A percentile compares a stretch with the other conserved stretches of the same genome.
These are phyloP conservation scores for Intellagama lesueurii DNA, from an alignment of 2,797 vertebrate genomes.

Conservation along the genomic window DNA sequence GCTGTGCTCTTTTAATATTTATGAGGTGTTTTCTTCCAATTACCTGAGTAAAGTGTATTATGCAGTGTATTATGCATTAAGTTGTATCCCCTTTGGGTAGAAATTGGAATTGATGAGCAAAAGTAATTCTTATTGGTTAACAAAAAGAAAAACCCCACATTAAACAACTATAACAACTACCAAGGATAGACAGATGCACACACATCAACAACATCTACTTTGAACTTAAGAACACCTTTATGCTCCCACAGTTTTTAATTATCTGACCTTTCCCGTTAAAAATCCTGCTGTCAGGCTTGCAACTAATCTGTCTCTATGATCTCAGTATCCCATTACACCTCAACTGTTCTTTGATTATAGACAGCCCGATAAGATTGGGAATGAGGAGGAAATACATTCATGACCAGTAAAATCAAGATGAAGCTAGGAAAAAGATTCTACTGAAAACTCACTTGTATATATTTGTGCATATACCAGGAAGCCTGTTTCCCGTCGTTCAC, in stretches of 20 bases:
- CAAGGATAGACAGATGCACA: conserved; percentile 1
- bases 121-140: conserved; percentile 15
- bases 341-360: conserved; percentile 11
- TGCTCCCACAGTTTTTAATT: not conserved
- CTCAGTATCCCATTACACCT: not conserved
- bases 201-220: not conserved
- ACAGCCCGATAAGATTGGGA: not conserved
- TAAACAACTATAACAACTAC: not conserved
- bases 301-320: not conserved
- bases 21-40: conserved; percentile 19
- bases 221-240: not conserved
- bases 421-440: not conserved
- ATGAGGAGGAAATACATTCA: not conserved
- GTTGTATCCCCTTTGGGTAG: not conserved
- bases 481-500: conserved; percentile 97
- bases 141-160: not conserved
- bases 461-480: conserved; percentile 94
- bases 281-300: not conserved
- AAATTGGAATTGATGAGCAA: conserved; percentile 45
- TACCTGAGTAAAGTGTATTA: conserved; percentile 21
- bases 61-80: conserved; percentile 12
- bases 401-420: not conserved
- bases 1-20: conserved; percentile 31
- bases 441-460: conserved; percentile 86
- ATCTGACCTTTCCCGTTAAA: conserved; percentile 1